Evolutionary conservation across 2,797 vertebrate species (phyloP), one percentile per base, ranked within the genome.

Genomic region (Vespertilio murinus): DNA sequence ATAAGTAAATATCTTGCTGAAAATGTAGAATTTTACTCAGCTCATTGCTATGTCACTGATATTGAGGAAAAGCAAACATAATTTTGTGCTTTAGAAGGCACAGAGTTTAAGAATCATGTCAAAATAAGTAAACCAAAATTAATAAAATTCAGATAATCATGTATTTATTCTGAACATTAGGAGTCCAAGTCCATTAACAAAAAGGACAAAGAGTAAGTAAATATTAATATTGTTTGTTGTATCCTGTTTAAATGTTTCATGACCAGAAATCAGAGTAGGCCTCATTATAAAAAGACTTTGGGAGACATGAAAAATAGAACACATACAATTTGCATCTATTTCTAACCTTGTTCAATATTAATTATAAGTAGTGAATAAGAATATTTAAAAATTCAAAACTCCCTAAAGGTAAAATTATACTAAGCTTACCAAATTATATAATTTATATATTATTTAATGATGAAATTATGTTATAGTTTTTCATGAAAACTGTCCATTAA

Each of bases 151-250:
- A 30, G 0, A 0, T 49, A 22, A 0, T 77, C 14, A 70, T 45
- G 1, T 38, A 30, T 64, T 2, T 52, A 12, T 65, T 83, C 91
- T 38, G 92, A 75, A 94, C 22, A 65, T 64, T 79, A 82, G 12
- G 54, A 86, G 45, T 88, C 35, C 61, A 81, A 82, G 49, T 73
- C 16, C 33, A 94, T 85, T 95, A 79, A 88, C 28, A 69, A 79
- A 69, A 73, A 11, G 42, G 42, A 92, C 12, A 71, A 65, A 71
- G 3, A 14, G 4, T 8, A 82, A 82, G 10, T 71, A 82, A 94
- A 85, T 93, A 91, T 90, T 95, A 90, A 92, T 74, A 28, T 28
- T 80, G 33, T 84, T 92, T 74, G 17, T 35, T 95, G 4, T 83
- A 61, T 74, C 9, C 5, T 45, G 54, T 73, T 86, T 93, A 75